These are phyloP conservation scores for Neotragus moschatus DNA, from an alignment of 2,113 vertebrate species.

Conservation along the genomic window DNA sequence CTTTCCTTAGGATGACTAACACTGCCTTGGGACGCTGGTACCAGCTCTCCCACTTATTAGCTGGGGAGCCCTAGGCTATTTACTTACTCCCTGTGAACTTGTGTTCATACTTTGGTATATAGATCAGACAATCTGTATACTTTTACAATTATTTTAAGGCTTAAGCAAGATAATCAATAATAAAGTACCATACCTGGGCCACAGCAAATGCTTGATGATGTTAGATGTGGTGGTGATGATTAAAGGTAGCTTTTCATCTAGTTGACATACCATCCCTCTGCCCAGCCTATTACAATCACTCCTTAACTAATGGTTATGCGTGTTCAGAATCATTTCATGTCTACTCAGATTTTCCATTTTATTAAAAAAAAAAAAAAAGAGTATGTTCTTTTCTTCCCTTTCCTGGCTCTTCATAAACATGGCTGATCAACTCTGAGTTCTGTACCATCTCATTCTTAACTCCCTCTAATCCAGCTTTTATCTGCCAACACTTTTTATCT, in stretches of 20 bases:
- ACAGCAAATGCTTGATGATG: neutral
- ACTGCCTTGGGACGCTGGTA: neutral
- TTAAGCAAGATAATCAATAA: neutral
- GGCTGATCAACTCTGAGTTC: neutral
- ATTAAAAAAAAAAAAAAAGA: neutral
- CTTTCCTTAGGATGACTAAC: neutral
- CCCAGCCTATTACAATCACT: neutral
- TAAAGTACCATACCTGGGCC: neutral
- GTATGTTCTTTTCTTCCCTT: neutral
- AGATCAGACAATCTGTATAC: neutral
- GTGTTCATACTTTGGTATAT: neutral
- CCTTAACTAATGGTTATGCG: neutral
- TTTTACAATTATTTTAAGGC: neutral
- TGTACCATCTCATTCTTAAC: neutral
- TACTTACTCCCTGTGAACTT: neutral
- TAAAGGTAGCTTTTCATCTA: neutral
- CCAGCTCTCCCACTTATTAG: neutral
- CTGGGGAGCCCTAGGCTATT: neutral
- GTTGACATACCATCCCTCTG: neutral
- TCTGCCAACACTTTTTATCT: neutral
- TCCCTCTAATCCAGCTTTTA: neutral
- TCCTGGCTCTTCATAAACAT: neutral
- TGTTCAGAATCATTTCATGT: neutral
- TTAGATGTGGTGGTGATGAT: neutral
- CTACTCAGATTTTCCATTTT: neutral